These are phyloP conservation scores for Lepus townsendii DNA, from an alignment of 2,797 vertebrate species.

Conservation along the genomic window DNA sequence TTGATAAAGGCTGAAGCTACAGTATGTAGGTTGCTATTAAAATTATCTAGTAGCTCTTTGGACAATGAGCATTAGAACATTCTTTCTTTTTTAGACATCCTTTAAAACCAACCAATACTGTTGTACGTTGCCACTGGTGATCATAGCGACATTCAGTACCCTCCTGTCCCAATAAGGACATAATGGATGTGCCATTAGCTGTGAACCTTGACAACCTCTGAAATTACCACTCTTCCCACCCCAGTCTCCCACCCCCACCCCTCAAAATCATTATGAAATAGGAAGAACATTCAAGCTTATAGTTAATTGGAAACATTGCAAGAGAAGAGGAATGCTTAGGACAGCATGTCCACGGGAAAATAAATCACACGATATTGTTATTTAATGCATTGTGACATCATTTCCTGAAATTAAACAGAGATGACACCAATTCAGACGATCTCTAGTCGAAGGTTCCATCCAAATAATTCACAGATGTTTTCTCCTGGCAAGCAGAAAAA, in stretches of 20 bases:
- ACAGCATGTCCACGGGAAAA: slow-evolving; percentile 89
- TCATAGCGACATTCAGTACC: slow-evolving; percentile 91
- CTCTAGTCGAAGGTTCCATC: slow-evolving; percentile 88
- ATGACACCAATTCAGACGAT: slow-evolving; percentile 89
- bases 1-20: slow-evolving; percentile 90
- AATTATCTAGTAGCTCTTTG: slow-evolving; percentile 91
- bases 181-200: slow-evolving; percentile 94
- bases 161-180: slow-evolving; percentile 92
- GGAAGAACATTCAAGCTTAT: slow-evolving; percentile 84
- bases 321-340: slow-evolving; percentile 87
- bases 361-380: slow-evolving; percentile 89
- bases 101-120: slow-evolving; percentile 90
- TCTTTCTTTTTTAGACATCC: slow-evolving; percentile 82
- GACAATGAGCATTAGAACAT: slow-evolving; percentile 86
- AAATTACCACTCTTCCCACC: slow-evolving; percentile 86
- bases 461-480: slow-evolving; percentile 97
- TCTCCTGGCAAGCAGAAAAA: slow-evolving; percentile 89
- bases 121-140: slow-evolving; percentile 92
- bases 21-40: slow-evolving; percentile 86
- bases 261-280: slow-evolving; percentile 85
- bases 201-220: slow-evolving; percentile 92
- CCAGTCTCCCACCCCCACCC: slow-evolving; percentile 18
- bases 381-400: slow-evolving; percentile 90
- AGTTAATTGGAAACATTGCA: slow-evolving; percentile 89
- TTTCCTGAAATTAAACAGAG: slow-evolving; percentile 92